phyloP scores from a whole-genome alignment of 2,113 vertebrate species.

The Seriola rivoliana region DNA sequence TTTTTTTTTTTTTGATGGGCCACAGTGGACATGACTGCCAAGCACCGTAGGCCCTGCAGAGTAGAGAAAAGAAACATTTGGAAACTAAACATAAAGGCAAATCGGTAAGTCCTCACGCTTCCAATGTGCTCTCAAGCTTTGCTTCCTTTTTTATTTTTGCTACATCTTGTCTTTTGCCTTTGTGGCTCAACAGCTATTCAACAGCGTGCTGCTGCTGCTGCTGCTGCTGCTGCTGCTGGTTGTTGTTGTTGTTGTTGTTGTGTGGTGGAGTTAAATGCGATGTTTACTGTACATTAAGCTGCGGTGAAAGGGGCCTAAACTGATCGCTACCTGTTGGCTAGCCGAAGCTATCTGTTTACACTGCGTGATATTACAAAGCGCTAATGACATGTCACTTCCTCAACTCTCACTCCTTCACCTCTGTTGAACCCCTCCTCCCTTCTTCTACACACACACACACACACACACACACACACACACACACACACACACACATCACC shows the following conservation, averaged over 20 bases:
- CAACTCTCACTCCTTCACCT: conserved; percentile 64
- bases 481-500: conserved; percentile 14
- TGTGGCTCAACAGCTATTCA: neutral
- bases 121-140: conserved; percentile 29
- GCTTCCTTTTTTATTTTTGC: neutral
- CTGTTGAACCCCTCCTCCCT: conserved; percentile 34
- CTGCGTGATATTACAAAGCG: conserved; percentile 45
- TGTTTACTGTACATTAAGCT: conserved; percentile 38
- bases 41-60: conserved; percentile 66
- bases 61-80: conserved; percentile 58
- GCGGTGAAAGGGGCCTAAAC: conserved; percentile 39
- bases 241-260: neutral
- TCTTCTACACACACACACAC: neutral
- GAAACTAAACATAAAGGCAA: conserved; percentile 66
- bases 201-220: conserved; percentile 2
- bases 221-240: conserved; percentile 8
- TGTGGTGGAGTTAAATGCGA: neutral
- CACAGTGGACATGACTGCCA: conserved; percentile 68
- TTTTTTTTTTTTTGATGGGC: conserved; percentile 54
- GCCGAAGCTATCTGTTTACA: conserved; percentile 56
- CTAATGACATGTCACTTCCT: conserved; percentile 67
- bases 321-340: conserved; percentile 56
- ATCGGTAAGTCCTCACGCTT: conserved; percentile 76
- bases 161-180: conserved; percentile 26
- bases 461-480: conserved; percentile 27